Percentiles rank a stretch among this genome's conserved stretches.
phyloP scores from a whole-genome alignment of 2,797 vertebrate genomes.

The Leptoclinus maculatus region DNA sequence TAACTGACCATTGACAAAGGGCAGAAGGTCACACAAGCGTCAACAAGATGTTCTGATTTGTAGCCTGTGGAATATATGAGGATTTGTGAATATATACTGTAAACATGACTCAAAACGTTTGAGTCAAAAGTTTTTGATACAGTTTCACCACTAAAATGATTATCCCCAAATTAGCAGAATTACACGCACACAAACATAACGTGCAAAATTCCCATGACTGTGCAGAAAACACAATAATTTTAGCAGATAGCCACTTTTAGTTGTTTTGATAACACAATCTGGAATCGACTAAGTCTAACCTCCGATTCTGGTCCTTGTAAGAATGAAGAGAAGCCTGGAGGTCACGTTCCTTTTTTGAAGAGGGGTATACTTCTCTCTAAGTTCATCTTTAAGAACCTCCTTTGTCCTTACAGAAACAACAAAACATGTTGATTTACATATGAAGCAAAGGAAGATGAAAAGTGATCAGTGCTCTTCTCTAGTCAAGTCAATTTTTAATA shows the following conservation, averaged over 20 bases:
- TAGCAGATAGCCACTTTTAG: neutral
- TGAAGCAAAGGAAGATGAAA: neutral
- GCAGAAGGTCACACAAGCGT: slow-evolving; percentile 21
- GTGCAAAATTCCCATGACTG: neutral
- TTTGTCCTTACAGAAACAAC: neutral
- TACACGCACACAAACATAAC: neutral
- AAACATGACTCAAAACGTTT: neutral
- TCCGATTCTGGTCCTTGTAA: slow-evolving; percentile 25
- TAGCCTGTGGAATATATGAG: slow-evolving; percentile 4
- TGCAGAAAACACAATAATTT: neutral
- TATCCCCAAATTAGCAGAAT: neutral
- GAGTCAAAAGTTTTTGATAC: neutral
- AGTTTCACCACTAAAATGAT: neutral
- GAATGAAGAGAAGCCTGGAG: slow-evolving; percentile 14
- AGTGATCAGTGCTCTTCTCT: neutral
- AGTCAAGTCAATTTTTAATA: neutral
- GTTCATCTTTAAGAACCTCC: slow-evolving; percentile 1
- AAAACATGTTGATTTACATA: neutral
- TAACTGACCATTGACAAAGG: slow-evolving; percentile 9
- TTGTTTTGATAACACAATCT: neutral
- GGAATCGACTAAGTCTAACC: neutral
- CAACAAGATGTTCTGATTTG: slow-evolving; percentile 18
- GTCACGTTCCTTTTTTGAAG: neutral
- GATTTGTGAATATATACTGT: neutral
- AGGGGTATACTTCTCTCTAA: neutral